phyloP scores from a whole-genome alignment of 1,140 invertebrate species.

The Phocides pigmalion region DNA sequence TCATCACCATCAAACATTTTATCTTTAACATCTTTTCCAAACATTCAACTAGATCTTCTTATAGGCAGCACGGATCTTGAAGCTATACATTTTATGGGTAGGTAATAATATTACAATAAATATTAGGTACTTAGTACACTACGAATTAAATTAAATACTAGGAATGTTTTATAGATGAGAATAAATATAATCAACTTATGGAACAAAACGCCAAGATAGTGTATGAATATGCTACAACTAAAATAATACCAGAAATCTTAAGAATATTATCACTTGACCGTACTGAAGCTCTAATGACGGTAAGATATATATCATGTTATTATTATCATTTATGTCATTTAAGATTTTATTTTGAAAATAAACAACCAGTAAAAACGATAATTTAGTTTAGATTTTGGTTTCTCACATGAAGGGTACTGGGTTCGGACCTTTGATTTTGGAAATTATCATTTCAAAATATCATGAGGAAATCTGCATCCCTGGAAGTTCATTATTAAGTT shows the following conservation, averaged over 20 bases:
- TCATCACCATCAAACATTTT: conserved; percentile 75
- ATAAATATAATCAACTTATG: conserved; percentile 43
- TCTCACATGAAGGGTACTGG: too few species aligned
- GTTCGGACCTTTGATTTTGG: too few species aligned
- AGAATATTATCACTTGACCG: conserved; percentile 49
- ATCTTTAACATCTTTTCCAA: conserved; percentile 69
- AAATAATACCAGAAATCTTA: conserved; percentile 54
- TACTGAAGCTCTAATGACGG: conserved; percentile 45
- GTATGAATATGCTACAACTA: conserved; percentile 46
- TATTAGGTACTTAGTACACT: background rate
- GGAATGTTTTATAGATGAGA: background rate
- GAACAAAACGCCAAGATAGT: conserved; percentile 41
- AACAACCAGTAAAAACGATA: too few species aligned
- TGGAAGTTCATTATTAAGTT: too few species aligned
- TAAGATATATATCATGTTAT: conserved; percentile 32
- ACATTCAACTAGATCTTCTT: conserved; percentile 81
- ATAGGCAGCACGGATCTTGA: conserved; percentile 86
- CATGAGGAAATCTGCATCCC: too few species aligned
- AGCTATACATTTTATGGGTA: conserved; percentile 83
- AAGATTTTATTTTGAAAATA: too few species aligned
- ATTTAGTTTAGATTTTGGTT: too few species aligned
- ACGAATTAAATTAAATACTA: too few species aligned
- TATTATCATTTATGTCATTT: background rate
- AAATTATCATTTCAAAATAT: too few species aligned
- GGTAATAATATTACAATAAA: background rate